Evolutionary conservation across 37 sponge, comb jelly and placozoan genomes (phyloP).

Genomic region (Halisarca cf. caerulea): DNA sequence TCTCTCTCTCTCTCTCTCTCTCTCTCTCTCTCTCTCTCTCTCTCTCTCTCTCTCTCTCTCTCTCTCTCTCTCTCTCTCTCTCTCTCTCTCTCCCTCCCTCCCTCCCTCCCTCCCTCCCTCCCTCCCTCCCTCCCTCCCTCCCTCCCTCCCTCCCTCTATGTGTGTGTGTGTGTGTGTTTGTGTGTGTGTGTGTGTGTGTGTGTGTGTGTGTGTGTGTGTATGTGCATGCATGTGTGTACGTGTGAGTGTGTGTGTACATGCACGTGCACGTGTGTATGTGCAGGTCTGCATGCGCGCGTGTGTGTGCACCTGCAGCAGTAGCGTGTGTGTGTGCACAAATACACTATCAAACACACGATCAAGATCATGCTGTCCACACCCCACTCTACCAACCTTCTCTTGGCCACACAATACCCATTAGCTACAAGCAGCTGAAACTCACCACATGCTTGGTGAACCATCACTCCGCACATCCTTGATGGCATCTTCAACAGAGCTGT

Average conservation of each 20-base stretch:
- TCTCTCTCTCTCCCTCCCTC: conserved; percentile 27
- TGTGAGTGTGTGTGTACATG: background rate
- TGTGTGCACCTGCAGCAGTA: background rate
- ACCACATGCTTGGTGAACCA: conserved; percentile 57
- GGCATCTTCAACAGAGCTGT: conserved; percentile 54
- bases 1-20: too few species aligned
- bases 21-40: background rate
- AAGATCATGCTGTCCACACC: too few species aligned
- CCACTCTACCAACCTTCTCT: too few species aligned
- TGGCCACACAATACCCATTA: too few species aligned
- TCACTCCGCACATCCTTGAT: conserved; percentile 65
- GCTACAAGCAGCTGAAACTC: too few species aligned
- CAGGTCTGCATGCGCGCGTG: background rate
- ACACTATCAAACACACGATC: background rate
- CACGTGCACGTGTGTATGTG: background rate
- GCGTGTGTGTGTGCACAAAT: background rate
- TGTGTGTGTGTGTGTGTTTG: background rate
- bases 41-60: background rate
- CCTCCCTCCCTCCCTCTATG: conserved; percentile 19
- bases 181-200: too few species aligned
- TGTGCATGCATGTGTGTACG: background rate
- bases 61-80: background rate
- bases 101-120: conserved; percentile 43
- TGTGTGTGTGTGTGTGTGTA: background rate
- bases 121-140: conserved; percentile 32